Evolutionary conservation across 2,888 invertebrate species (phyloP), one percentile per base, ranked within the genome.

Genomic region (Parnassius orleans): DNA sequence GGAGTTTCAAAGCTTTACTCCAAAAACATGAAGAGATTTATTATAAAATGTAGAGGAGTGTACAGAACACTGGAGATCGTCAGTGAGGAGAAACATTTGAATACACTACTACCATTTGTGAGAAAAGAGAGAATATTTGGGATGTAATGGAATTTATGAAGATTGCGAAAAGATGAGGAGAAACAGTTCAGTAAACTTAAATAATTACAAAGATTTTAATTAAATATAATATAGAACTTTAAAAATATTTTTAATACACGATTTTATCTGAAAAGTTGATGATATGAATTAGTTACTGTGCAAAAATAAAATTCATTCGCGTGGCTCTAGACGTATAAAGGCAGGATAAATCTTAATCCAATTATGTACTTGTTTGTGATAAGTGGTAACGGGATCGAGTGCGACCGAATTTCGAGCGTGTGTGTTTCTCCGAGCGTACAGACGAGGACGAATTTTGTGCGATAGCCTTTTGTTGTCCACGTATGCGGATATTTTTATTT

Each of bases 371-470:
- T 69, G 65, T 66, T 67, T 68, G 59, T 63, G 62, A 62, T 72
- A 73, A 74, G 57, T 63, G 62, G 62, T 72, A 73, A 74, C 72
- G 70, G 73, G 71, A 68, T 65, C 58, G 54, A 61, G 54, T 60
- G 60, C 65, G 68, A 68, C 69, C 68, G 68, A 68, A 70, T 72
- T 71, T 71, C 66, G 62, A 62, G 62, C 71, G 58, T 66, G 64
- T 66, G 68, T 65, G 12, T 10, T 57, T 24, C 57, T 44, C 14
- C 12, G 46, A 12, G 19, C 53, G 46, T n/a, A 47, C 44, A 7
- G 46, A 19, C 57, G 58, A 51, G 51, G 62, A 58, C 54, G 53
- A 46, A 9, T 43, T 55, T 53, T 54, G 58, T 44, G 50, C 33
- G 24, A 53, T 15, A 7, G 62, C 46, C 33, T 58, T 53, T 52